Evolutionary conservation across 1,140 invertebrate species (phyloP).

Genomic region (Scaptomyza hsui): DNA sequence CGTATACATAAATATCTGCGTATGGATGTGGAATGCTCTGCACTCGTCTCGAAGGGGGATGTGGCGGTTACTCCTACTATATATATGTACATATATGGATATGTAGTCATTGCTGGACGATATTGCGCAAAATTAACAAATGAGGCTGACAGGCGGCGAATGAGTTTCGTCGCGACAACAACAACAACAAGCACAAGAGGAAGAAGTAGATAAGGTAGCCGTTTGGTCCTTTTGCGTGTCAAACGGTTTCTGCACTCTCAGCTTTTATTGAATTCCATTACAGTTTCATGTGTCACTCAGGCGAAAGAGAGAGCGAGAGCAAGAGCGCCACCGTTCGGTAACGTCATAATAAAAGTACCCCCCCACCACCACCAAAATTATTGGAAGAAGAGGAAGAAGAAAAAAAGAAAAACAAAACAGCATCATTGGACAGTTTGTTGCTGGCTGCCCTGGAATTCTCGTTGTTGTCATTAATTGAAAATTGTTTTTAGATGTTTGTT

Average conservation of each 20-base stretch:
- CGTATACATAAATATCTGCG: slow-evolving; percentile 59
- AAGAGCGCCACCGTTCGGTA: slow-evolving; percentile 15
- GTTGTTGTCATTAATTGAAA: slow-evolving; percentile 48
- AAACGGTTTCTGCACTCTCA: slow-evolving; percentile 77
- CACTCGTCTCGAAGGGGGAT: too few species aligned
- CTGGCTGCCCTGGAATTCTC: slow-evolving; percentile 27
- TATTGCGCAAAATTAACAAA: slow-evolving; percentile 78
- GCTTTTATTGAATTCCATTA: slow-evolving; percentile 82
- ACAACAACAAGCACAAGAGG: not conserved
- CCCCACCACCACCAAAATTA: slow-evolving; percentile 26
- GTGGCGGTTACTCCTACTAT: too few species aligned
- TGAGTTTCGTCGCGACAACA: slow-evolving; percentile 29
- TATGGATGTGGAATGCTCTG: slow-evolving; percentile 63
- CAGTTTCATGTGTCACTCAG: slow-evolving; percentile 71
- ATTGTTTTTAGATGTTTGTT: slow-evolving; percentile 44
- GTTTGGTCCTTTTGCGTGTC: slow-evolving; percentile 53
- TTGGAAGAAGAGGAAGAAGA: slow-evolving; percentile 21
- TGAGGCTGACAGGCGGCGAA: slow-evolving; percentile 56
- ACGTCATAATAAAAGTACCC: slow-evolving; percentile 72
- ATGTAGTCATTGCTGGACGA: slow-evolving; percentile 6
- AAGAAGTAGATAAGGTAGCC: not conserved
- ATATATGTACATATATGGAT: too few species aligned
- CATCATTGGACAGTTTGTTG: slow-evolving; percentile 7
- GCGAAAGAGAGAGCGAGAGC: slow-evolving; percentile 5
- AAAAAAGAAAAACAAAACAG: not conserved